These are phyloP conservation scores for Odontothrips loti DNA, from an alignment of 2,888 invertebrate species.

Conservation along the genomic window DNA sequence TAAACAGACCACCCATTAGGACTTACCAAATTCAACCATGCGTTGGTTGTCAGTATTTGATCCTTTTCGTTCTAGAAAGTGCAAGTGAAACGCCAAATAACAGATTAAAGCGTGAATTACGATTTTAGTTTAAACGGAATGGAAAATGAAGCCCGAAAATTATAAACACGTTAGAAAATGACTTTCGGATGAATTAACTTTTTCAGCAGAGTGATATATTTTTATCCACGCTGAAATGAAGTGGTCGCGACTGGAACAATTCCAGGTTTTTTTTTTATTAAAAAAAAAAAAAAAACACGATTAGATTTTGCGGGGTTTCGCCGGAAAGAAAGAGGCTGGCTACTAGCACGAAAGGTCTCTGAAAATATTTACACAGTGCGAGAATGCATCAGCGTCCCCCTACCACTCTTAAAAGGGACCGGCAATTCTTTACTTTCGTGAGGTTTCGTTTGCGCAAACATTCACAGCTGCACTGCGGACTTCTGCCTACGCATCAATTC, in stretches of 20 bases:
- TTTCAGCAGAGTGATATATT: too few species aligned
- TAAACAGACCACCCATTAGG: neutral
- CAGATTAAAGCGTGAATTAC: conserved; percentile 38
- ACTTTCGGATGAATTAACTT: too few species aligned
- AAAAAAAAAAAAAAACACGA: too few species aligned
- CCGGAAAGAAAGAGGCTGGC: neutral
- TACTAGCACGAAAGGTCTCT: neutral
- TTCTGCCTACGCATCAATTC: conserved; percentile 28
- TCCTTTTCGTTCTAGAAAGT: conserved; percentile 95
- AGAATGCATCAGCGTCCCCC: too few species aligned
- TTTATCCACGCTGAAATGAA: too few species aligned
- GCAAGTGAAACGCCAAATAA: conserved; percentile 55
- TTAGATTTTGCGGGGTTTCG: too few species aligned
- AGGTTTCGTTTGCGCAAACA: neutral
- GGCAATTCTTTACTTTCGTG: neutral
- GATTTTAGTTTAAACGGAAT: neutral
- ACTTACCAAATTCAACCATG: conserved; percentile 59
- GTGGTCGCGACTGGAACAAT: too few species aligned
- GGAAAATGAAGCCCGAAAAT: too few species aligned
- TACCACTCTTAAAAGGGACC: neutral
- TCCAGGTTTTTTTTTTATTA: too few species aligned
- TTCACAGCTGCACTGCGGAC: neutral
- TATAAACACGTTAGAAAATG: too few species aligned
- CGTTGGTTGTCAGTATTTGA: conserved; percentile 58
- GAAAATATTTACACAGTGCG: neutral